Evolutionary conservation across 1,140 invertebrate species (phyloP).

Genomic region (Lasioglossum baleicum): DNA sequence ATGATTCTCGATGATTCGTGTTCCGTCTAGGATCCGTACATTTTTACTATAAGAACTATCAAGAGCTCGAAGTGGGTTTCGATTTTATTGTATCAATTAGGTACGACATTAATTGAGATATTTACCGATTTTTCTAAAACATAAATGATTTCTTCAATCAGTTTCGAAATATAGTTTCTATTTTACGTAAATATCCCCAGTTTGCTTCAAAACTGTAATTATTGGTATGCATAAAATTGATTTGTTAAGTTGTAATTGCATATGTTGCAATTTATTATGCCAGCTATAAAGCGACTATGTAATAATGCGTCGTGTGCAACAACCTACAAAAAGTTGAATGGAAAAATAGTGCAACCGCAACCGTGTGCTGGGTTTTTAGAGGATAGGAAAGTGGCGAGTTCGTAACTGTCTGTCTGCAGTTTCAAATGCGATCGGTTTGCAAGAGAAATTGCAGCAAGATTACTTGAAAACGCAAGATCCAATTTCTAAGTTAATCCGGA

Average conservation of each 20-base stretch:
- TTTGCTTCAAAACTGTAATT: no score
- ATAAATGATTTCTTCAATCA: no score
- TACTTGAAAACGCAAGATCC: not conserved
- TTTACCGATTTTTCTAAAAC: no score
- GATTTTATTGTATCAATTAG: no score
- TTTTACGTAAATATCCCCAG: no score
- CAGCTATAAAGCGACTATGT: slow-evolving; percentile 1
- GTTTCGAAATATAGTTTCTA: no score
- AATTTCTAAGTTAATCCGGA: not conserved
- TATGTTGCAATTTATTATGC: slow-evolving; percentile 6
- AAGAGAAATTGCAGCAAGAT: slow-evolving; percentile 21
- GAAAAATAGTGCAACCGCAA: slow-evolving; percentile 25
- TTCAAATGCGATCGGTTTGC: slow-evolving; percentile 17
- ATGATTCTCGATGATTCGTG: not conserved
- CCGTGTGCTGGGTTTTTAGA: slow-evolving; percentile 25
- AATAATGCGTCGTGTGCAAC: slow-evolving; percentile 12
- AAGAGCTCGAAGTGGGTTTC: no score
- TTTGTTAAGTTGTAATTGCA: slow-evolving; percentile 15
- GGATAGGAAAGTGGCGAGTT: slow-evolving; percentile 14
- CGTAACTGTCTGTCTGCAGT: slow-evolving; percentile 11
- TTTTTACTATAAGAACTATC: no score
- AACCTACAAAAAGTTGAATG: slow-evolving; percentile 11
- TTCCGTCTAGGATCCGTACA: not conserved
- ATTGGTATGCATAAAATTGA: no score
- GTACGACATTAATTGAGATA: no score